These are phyloP conservation scores for Hydractinia echinata DNA, from an alignment of 30 jellyfish, hydroid and myxozoan species.

Conservation along the genomic window DNA sequence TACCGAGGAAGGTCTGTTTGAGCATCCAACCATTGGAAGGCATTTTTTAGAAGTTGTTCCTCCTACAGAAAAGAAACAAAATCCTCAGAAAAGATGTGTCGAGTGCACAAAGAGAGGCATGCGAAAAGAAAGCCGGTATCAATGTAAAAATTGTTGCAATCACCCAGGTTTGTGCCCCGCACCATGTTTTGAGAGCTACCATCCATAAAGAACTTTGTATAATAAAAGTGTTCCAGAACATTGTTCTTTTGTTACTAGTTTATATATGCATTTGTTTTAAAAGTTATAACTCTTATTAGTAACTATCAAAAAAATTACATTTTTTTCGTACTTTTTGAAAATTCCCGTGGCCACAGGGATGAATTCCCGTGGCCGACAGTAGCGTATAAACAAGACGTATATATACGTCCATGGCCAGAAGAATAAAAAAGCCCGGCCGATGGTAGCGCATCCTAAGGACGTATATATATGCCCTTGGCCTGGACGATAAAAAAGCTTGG, in stretches of 20 bases:
- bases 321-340: too few relatives aligned
- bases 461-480: too few relatives aligned
- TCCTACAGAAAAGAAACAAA: background rate
- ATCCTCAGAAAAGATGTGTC: conserved; percentile 14
- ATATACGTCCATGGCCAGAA: too few relatives aligned
- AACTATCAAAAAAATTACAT: too few relatives aligned
- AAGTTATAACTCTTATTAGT: background rate
- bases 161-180: conserved; percentile 18
- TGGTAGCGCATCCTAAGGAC: too few relatives aligned
- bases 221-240: background rate
- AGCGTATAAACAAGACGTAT: too few relatives aligned
- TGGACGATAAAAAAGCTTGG: too few relatives aligned
- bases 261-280: background rate
- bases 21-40: background rate
- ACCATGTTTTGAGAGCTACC: conserved; percentile 4
- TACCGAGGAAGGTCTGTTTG: too few relatives aligned
- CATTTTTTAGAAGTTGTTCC: conserved; percentile 3
- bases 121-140: conserved; percentile 10
- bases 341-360: too few relatives aligned
- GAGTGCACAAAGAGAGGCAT: background rate
- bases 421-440: too few relatives aligned
- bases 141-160: conserved; percentile 5
- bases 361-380: too few relatives aligned
- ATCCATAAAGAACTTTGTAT: background rate
- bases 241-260: background rate